Percentiles rank a stretch among this genome's conserved stretches.
Conservation (phyloP, 2,113 vertebrate genomes). For the Lutjanus erythropterus region DNA sequence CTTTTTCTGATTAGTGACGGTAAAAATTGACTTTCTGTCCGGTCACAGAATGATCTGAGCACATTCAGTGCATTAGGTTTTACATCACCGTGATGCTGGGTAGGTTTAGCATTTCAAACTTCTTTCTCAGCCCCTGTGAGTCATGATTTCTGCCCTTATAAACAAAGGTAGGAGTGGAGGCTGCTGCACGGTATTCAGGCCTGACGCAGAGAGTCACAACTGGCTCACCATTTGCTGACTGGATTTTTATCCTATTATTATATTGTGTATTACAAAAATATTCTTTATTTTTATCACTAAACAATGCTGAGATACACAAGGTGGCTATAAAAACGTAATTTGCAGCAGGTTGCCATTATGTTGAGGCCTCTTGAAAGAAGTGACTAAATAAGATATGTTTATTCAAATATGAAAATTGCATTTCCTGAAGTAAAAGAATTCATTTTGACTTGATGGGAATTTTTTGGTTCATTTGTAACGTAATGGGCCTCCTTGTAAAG, state of each 20-base stretch:
- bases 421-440: background rate
- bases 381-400: background rate
- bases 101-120: constrained; percentile 66
- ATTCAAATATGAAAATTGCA: background rate
- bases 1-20: constrained; percentile 69
- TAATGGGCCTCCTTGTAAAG: too few species aligned
- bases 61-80: constrained; percentile 63
- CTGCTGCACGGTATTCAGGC: constrained; percentile 19
- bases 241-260: constrained; percentile 15
- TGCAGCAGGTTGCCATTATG: background rate
- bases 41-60: constrained; percentile 67
- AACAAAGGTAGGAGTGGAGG: constrained; percentile 39
- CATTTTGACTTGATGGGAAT: background rate
- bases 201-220: constrained; percentile 21
- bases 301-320: background rate
- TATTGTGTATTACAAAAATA: background rate
- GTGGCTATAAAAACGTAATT: background rate
- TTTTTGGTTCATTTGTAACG: background rate
- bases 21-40: constrained; percentile 78
- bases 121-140: constrained; percentile 42
- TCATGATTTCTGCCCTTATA: constrained; percentile 50
- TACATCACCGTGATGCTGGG: constrained; percentile 61
- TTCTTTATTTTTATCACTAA: background rate
- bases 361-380: background rate
- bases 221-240: background rate